Evolutionary conservation across 2,113 vertebrate species (phyloP).

Genomic region (Odocoileus hemionus): DNA sequence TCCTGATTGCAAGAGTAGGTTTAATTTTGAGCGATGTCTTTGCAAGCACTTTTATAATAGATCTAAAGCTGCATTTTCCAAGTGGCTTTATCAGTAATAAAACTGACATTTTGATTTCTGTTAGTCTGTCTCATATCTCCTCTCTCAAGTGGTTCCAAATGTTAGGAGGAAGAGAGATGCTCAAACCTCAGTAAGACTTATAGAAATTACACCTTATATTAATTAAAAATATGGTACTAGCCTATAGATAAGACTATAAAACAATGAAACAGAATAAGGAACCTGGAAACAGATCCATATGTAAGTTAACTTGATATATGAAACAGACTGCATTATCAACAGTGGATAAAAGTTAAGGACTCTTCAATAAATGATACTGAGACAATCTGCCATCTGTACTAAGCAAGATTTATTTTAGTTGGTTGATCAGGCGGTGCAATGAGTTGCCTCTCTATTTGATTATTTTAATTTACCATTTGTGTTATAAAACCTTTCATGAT

Average conservation of each 20-base stretch:
- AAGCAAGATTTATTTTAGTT: background rate
- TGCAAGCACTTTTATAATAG: constrained; percentile 49
- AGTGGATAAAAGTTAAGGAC: background rate
- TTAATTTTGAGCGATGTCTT: constrained; percentile 47
- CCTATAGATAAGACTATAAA: background rate
- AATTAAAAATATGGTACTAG: background rate
- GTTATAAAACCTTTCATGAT: background rate
- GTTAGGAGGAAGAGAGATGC: background rate
- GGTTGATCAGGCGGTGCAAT: background rate
- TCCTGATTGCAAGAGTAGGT: background rate
- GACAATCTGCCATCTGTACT: background rate
- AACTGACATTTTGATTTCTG: constrained; percentile 46
- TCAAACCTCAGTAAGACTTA: background rate
- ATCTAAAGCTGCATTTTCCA: constrained; percentile 56
- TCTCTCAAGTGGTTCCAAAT: constrained; percentile 43
- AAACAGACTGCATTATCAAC: background rate
- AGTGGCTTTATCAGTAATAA: constrained; percentile 50
- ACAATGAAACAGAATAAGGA: background rate
- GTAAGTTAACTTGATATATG: background rate
- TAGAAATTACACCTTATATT: background rate
- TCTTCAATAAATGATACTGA: background rate
- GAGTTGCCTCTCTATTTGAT: background rate
- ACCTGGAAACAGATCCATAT: background rate
- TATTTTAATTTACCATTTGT: background rate
- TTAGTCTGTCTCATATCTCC: constrained; percentile 15